phyloP scores from a whole-genome alignment of 1,140 invertebrate genomes.

The Caenorhabditis brenneri region DNA sequence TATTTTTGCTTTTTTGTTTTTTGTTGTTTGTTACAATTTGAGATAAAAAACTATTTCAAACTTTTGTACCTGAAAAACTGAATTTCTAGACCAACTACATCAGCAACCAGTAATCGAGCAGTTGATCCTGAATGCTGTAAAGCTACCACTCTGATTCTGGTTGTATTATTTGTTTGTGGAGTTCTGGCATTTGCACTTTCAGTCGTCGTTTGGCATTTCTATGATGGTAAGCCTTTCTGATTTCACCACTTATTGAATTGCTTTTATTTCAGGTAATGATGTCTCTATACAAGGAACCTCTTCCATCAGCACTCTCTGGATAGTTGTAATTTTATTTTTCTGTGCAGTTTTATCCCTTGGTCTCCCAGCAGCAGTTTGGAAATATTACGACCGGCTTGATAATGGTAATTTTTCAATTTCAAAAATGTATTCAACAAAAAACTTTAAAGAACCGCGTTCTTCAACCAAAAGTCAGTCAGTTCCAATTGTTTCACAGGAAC shows the following conservation, averaged over 20 bases:
- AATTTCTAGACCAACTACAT: too few species aligned
- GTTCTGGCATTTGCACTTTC: background rate
- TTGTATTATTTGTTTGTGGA: background rate
- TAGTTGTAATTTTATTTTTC: background rate
- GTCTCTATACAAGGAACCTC: background rate
- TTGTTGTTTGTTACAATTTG: too few species aligned
- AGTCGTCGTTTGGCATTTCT: background rate
- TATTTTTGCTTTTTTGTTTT: too few species aligned
- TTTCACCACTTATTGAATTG: background rate
- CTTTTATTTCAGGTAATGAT: background rate
- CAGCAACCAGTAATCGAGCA: too few species aligned
- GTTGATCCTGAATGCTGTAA: background rate
- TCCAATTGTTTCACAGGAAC: background rate
- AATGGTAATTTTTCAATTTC: background rate
- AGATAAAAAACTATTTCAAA: too few species aligned
- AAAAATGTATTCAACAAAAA: too few species aligned
- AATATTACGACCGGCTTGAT: background rate
- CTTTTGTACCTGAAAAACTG: too few species aligned
- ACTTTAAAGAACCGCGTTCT: too few species aligned
- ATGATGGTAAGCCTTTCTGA: background rate
- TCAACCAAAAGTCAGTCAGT: background rate
- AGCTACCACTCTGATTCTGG: background rate
- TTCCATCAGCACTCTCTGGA: background rate
- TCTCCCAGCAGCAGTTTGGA: background rate
- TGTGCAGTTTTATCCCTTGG: background rate